Evolutionary conservation across 2,113 vertebrate species (phyloP).

Genomic region (Ctenomys sociabilis): DNA sequence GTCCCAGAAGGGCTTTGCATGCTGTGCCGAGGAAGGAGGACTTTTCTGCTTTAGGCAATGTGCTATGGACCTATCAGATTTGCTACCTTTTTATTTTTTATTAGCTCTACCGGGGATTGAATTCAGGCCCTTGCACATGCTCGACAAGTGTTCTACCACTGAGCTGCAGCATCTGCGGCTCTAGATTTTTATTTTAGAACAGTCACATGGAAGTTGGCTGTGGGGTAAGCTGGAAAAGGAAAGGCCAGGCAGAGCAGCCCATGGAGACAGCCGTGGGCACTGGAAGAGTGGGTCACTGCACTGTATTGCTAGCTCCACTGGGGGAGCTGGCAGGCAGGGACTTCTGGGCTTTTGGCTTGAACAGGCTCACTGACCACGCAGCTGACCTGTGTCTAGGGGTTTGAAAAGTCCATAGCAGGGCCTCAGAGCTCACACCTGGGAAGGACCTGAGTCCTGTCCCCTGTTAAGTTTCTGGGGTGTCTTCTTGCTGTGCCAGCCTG

Average conservation of each 20-base stretch:
- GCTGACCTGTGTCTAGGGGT: background rate
- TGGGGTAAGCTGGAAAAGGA: background rate
- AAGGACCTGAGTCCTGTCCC: background rate
- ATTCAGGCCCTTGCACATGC: background rate
- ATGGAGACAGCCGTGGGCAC: background rate
- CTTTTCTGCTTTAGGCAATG: background rate
- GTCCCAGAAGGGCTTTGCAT: background rate
- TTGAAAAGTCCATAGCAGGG: background rate
- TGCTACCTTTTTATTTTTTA: background rate
- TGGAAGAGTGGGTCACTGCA: background rate
- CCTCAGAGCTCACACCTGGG: background rate
- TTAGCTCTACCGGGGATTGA: background rate
- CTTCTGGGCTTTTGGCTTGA: background rate
- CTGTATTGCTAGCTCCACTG: background rate
- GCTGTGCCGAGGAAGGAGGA: background rate
- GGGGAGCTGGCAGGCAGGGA: background rate
- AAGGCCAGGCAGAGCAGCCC: background rate
- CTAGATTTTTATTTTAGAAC: background rate
- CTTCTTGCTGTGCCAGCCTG: background rate
- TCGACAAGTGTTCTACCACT: background rate
- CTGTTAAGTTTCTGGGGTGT: background rate
- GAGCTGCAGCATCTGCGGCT: background rate
- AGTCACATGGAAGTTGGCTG: background rate
- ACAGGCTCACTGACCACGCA: background rate
- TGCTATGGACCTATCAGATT: background rate